Conservation (phyloP, 1,140 invertebrate species). For the Eurosta solidaginis region DNA sequence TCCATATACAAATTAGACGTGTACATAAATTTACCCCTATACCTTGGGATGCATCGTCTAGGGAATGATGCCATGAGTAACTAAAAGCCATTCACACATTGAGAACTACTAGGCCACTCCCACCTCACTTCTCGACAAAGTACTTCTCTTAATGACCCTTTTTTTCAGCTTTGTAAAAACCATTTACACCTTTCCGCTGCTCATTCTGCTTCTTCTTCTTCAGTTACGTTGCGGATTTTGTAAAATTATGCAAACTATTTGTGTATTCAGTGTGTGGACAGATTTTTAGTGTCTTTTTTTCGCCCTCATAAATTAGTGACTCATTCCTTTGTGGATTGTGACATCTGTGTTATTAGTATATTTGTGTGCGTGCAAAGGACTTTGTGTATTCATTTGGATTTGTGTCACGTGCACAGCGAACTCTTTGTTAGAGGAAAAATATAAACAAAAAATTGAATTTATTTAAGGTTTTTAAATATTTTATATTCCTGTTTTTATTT, state of each 20-base stretch:
- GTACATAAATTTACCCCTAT: not conserved
- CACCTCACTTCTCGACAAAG: not conserved
- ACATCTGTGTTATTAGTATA: not conserved
- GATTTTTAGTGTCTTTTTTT: slow-evolving; percentile 13
- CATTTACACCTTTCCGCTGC: not conserved
- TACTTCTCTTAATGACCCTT: too few species aligned
- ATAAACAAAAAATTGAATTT: too few species aligned
- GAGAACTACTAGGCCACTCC: not conserved
- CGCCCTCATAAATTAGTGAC: slow-evolving; percentile 17
- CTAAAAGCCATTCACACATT: not conserved
- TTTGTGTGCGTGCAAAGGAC: not conserved
- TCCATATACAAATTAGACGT: not conserved
- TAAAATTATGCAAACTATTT: slow-evolving; percentile 25
- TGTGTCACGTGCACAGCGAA: slow-evolving; percentile 20
- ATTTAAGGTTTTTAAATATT: too few species aligned
- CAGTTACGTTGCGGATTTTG: slow-evolving; percentile 1
- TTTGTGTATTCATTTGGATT: not conserved
- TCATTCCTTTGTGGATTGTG: not conserved
- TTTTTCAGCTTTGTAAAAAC: too few species aligned
- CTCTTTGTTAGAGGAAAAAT: too few species aligned
- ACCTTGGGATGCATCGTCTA: not conserved
- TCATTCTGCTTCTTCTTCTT: not conserved
- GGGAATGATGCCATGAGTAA: slow-evolving; percentile 10
- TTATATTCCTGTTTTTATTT: not conserved
- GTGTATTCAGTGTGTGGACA: slow-evolving; percentile 2